Conservation (phyloP, 2,888 invertebrate genomes). For the Drosophila nr. medialis region DNA sequence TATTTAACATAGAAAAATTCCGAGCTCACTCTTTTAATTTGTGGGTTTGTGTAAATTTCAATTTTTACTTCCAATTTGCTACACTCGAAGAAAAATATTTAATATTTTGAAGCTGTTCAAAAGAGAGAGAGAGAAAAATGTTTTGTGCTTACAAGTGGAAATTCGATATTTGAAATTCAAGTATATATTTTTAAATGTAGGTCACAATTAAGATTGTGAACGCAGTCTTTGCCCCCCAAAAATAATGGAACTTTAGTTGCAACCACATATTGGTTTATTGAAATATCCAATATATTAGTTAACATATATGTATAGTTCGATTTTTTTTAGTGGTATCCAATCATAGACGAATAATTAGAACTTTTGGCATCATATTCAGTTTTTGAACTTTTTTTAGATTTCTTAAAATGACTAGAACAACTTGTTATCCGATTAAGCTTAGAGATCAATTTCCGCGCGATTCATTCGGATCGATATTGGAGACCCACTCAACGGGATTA, state of each 20-base stretch:
- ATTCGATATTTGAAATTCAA: no score
- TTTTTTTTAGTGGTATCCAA: slow-evolving; percentile 21
- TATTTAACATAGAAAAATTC: background rate
- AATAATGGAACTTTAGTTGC: background rate
- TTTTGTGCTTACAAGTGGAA: no score
- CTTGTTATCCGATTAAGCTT: background rate
- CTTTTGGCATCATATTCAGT: slow-evolving; percentile 13
- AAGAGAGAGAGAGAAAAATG: no score
- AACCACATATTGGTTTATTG: slow-evolving; percentile 39
- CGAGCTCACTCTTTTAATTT: no score
- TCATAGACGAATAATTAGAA: background rate
- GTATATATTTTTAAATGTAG: background rate
- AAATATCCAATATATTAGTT: slow-evolving; percentile 16
- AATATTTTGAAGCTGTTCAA: background rate
- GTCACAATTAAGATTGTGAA: background rate
- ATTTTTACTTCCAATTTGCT: background rate
- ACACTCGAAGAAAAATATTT: background rate
- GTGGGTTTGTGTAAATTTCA: background rate
- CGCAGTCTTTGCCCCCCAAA: background rate
- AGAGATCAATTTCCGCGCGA: slow-evolving; percentile 47
- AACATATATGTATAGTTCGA: slow-evolving; percentile 14
- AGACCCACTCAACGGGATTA: slow-evolving; percentile 83
- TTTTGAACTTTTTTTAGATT: slow-evolving; percentile 31
- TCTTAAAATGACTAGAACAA: slow-evolving; percentile 30
- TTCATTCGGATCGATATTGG: slow-evolving; percentile 61